Percentiles rank a stretch among this genome's conserved stretches.
Conservation (phyloP, 2,113 vertebrate genomes). For the Illadopsis cleaveri region DNA sequence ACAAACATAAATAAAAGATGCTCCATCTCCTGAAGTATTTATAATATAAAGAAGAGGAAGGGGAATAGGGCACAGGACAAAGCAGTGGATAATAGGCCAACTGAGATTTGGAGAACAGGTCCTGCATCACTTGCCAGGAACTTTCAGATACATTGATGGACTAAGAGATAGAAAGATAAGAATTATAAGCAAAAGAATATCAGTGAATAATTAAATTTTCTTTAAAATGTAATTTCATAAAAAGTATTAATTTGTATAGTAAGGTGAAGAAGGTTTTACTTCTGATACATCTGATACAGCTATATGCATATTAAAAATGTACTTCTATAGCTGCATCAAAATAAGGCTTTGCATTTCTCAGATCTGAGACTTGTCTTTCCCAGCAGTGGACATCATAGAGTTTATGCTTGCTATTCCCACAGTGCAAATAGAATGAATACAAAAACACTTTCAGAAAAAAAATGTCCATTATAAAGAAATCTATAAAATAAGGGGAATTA, state of each 20-base stretch:
- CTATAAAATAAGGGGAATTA: neutral
- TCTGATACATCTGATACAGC: neutral
- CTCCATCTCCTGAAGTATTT: neutral
- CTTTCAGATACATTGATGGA: neutral
- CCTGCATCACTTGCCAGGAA: neutral
- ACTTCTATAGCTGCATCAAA: neutral
- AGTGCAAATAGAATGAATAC: neutral
- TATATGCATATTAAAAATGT: neutral
- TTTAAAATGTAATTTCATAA: neutral
- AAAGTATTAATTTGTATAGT: neutral
- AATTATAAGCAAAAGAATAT: neutral
- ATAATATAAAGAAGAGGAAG: neutral
- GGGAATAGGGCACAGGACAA: neutral
- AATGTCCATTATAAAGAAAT: neutral
- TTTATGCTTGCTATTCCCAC: neutral
- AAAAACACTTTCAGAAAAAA: neutral
- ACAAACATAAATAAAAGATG: slow-evolving; percentile 33
- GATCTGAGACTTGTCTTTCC: neutral
- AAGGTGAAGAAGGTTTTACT: neutral
- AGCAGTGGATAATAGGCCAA: neutral
- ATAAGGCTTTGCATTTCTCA: neutral
- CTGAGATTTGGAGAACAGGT: neutral
- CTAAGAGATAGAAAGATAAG: neutral
- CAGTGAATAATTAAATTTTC: neutral
- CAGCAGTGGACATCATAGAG: neutral